Evolutionary conservation across 23 tunicate genomes (phyloP).

Genomic region (Clavelina lepadiformis): DNA sequence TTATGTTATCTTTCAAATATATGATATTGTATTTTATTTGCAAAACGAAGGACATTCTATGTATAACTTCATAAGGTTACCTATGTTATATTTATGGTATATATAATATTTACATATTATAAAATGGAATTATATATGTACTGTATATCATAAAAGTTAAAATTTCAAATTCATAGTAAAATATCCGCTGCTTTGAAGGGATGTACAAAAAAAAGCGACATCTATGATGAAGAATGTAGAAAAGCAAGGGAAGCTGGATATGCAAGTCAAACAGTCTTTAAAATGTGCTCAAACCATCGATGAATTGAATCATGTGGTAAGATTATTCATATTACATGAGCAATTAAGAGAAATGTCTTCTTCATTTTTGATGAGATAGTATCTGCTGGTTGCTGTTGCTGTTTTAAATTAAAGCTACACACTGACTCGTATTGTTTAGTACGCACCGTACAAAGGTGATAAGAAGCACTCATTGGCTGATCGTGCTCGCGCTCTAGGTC

Average conservation of each 20-base stretch:
- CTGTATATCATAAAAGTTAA: too few relatives aligned
- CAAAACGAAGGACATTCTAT: too few relatives aligned
- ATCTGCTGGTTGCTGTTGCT: neutral
- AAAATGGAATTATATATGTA: too few relatives aligned
- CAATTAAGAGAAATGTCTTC: neutral
- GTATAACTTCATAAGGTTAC: too few relatives aligned
- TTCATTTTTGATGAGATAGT: neutral
- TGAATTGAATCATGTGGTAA: constrained; percentile 60
- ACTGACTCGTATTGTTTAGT: constrained; percentile 27
- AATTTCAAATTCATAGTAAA: too few relatives aligned
- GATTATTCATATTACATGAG: neutral
- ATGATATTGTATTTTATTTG: too few relatives aligned
- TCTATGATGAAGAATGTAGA: constrained; percentile 41
- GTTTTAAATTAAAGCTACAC: constrained; percentile 1
- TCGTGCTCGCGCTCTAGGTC: constrained; percentile 64
- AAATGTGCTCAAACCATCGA: constrained; percentile 68
- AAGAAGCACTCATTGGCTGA: constrained; percentile 63
- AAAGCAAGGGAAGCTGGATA: constrained; percentile 66
- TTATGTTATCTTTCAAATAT: too few relatives aligned
- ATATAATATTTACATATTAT: too few relatives aligned
- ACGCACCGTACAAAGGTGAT: constrained; percentile 52
- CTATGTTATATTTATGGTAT: too few relatives aligned
- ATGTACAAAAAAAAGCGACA: constrained; percentile 69
- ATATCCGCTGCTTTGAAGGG: constrained; percentile 25
- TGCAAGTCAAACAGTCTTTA: constrained; percentile 16